Conservation (phyloP, 2,888 invertebrate genomes). For the Napeogenes inachia region DNA sequence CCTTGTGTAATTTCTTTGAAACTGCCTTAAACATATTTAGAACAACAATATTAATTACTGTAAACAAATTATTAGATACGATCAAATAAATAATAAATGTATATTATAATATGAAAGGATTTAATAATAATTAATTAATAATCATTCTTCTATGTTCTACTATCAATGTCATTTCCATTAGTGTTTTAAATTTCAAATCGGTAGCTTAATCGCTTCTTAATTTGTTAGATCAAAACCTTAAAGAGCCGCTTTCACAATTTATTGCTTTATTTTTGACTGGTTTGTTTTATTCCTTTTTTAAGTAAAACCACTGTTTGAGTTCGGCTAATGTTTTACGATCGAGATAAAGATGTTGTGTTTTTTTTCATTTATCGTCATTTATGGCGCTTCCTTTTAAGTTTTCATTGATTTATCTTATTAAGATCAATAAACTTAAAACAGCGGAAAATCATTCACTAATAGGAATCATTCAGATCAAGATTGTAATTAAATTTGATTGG, state of each 20-base stretch:
- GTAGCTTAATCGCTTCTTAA: conserved; percentile 76
- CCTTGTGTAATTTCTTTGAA: too few relatives aligned
- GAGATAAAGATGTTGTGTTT: conserved; percentile 48
- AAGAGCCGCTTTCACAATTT: conserved; percentile 69
- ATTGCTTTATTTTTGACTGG: conserved; percentile 69
- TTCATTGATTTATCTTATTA: conserved; percentile 13
- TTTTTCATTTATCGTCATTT: conserved; percentile 31
- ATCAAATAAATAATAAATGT: too few relatives aligned
- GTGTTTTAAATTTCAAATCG: conserved; percentile 61
- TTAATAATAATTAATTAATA: conserved; percentile 27
- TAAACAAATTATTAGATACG: too few relatives aligned
- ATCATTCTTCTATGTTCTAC: conserved; percentile 30
- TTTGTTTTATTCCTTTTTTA: conserved; percentile 53
- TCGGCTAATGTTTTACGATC: conserved; percentile 44
- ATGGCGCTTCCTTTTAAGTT: conserved; percentile 14
- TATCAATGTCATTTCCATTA: conserved; percentile 68
- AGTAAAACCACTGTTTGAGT: conserved; percentile 39
- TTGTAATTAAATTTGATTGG: neutral
- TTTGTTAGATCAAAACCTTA: conserved; percentile 69
- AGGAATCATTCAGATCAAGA: neutral
- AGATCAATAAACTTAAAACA: neutral
- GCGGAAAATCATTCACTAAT: neutral
- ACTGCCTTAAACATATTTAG: too few relatives aligned
- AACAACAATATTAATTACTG: too few relatives aligned
- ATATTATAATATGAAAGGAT: neutral